These are phyloP conservation scores for Chrysochloris asiatica DNA, from an alignment of 2,113 vertebrate species.

Conservation along the genomic window DNA sequence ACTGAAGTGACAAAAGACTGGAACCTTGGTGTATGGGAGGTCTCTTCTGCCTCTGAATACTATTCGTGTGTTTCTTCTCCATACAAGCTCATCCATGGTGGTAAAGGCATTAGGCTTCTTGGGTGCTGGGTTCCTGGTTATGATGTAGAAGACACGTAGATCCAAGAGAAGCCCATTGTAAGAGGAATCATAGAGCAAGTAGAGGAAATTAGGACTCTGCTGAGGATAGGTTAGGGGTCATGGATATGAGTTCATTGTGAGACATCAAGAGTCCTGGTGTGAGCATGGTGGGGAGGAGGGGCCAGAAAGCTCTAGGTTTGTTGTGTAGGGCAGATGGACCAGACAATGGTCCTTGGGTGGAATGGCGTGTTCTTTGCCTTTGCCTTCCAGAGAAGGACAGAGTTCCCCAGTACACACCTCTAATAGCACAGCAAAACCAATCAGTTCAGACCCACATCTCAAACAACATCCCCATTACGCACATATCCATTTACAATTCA, in stretches of 20 bases:
- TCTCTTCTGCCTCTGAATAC: slow-evolving; percentile 64
- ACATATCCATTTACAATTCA: background rate
- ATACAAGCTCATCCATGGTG: slow-evolving; percentile 14
- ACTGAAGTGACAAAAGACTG: background rate
- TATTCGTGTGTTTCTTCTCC: slow-evolving; percentile 70
- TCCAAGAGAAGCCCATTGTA: background rate
- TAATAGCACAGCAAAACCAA: background rate
- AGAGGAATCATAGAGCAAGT: background rate
- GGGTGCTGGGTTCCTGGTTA: background rate
- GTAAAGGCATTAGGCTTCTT: background rate
- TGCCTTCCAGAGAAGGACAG: background rate
- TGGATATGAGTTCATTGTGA: background rate
- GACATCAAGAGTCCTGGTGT: background rate
- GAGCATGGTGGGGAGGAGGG: background rate
- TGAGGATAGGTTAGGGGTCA: background rate
- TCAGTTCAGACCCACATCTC: background rate
- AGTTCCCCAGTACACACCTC: background rate
- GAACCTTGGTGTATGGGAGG: background rate
- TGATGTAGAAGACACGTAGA: background rate
- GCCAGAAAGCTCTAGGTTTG: background rate
- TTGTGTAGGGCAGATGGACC: background rate
- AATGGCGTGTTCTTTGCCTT: background rate
- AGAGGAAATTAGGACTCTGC: background rate
- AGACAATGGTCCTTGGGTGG: background rate
- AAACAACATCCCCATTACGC: background rate